A percentile compares a stretch with the other conserved stretches of the same genome.
phyloP scores from a whole-genome alignment of 2,888 invertebrate species.

The Neocrepidodera transversa region DNA sequence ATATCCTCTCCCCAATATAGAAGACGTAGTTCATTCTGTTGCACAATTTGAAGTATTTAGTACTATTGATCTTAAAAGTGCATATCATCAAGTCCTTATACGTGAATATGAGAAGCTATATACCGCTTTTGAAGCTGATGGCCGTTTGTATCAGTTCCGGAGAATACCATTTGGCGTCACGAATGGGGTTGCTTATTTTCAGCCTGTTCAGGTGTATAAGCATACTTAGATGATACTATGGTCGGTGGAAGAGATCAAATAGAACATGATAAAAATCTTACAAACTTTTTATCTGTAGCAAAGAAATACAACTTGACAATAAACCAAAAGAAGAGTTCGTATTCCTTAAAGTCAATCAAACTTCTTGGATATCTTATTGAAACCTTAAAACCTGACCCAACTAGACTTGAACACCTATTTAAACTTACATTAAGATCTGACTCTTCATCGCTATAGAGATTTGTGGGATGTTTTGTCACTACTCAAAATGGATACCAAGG shows the following conservation, averaged over 20 bases:
- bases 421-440: background rate
- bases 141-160: background rate
- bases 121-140: background rate
- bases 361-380: too few species aligned
- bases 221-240: slow-evolving; percentile 19
- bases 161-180: background rate
- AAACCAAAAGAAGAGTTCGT: background rate
- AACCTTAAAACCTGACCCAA: background rate
- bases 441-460: background rate
- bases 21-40: too few species aligned
- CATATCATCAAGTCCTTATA: background rate
- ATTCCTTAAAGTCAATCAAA: too few species aligned
- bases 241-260: slow-evolving; percentile 2
- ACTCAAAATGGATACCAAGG: background rate
- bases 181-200: slow-evolving; percentile 5
- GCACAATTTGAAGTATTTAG: too few species aligned
- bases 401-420: too few species aligned
- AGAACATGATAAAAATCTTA: slow-evolving; percentile 3
- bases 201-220: slow-evolving; percentile 1
- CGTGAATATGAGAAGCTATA: background rate
- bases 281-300: background rate
- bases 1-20: too few species aligned
- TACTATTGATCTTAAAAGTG: background rate
- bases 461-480: background rate
- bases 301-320: background rate